These are phyloP conservation scores for Neocrepidodera transversa DNA, from an alignment of 2,888 invertebrate genomes.

Conservation along the genomic window DNA sequence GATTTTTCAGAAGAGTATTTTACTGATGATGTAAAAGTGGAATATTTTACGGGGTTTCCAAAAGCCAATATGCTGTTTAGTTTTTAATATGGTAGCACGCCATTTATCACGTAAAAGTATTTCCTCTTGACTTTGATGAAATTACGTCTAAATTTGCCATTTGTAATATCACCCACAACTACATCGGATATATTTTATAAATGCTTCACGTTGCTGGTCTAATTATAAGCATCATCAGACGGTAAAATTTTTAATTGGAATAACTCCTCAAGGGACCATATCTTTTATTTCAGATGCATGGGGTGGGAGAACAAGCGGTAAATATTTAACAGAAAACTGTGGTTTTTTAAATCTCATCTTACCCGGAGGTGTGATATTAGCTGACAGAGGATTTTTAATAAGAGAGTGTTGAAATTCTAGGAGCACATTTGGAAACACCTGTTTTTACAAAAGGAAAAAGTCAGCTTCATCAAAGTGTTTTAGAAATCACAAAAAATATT, in stretches of 20 bases:
- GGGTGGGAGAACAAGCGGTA: constrained; percentile 35
- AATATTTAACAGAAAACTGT: constrained; percentile 21
- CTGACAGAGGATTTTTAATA: constrained; percentile 38
- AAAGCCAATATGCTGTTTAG: no score
- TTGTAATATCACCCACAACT: no score
- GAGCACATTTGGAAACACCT: constrained; percentile 32
- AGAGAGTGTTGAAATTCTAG: constrained; percentile 29
- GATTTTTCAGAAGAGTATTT: no score
- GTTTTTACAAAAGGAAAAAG: constrained; percentile 39
- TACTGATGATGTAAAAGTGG: no score
- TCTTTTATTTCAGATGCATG: constrained; percentile 34
- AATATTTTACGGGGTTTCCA: no score
- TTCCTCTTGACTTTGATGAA: no score
- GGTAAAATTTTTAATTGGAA: constrained; percentile 31
- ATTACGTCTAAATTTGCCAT: no score
- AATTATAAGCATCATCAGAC: constrained; percentile 28
- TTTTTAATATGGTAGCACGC: no score
- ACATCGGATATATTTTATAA: no score
- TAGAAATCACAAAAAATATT: constrained; percentile 37
- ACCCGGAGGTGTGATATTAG: constrained; percentile 35
- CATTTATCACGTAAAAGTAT: no score
- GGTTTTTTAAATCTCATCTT: constrained; percentile 17
- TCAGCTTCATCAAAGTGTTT: no score
- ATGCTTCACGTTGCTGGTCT: constrained; percentile 24
- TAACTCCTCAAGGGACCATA: constrained; percentile 32